Evolutionary conservation across 30 jellyfish, hydroid and myxozoan species (phyloP).

Genomic region (Aurelia coerulea): DNA sequence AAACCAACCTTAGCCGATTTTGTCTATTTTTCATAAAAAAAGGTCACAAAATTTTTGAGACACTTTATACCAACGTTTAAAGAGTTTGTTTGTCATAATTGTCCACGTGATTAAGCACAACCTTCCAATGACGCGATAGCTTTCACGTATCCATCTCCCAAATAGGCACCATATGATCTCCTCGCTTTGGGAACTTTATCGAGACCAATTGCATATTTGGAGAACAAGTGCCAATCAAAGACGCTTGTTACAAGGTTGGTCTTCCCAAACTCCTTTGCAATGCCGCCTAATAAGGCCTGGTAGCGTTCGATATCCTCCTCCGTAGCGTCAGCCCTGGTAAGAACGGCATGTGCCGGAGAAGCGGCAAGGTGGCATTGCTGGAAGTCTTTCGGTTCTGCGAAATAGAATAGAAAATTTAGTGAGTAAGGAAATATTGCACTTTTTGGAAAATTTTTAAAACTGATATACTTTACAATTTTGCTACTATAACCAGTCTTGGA

Average conservation of each 20-base stretch:
- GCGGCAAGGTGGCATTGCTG: constrained; percentile 30
- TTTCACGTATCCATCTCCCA: constrained; percentile 29
- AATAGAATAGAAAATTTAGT: neutral
- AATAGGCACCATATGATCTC: constrained; percentile 1
- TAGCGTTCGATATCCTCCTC: constrained; percentile 22
- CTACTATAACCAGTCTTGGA: too few relatives aligned
- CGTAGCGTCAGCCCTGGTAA: constrained; percentile 34
- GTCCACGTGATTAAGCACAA: constrained; percentile 1
- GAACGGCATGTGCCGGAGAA: constrained; percentile 57
- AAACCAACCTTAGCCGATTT: too few relatives aligned
- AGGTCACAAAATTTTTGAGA: too few relatives aligned
- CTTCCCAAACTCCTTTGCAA: constrained; percentile 1
- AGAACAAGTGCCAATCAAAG: constrained; percentile 20
- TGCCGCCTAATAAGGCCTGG: neutral
- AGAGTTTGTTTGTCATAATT: too few relatives aligned
- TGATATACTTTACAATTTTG: too few relatives aligned
- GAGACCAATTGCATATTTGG: constrained; percentile 26
- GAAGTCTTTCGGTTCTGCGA: constrained; percentile 38
- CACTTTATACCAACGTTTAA: too few relatives aligned
- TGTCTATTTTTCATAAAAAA: too few relatives aligned
- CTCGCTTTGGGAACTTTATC: constrained; percentile 6
- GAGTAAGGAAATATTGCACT: too few relatives aligned
- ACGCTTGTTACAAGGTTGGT: neutral
- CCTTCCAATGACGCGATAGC: constrained; percentile 28
- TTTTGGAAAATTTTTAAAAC: too few relatives aligned